Evolutionary conservation across 2,888 invertebrate genomes (phyloP).

Genomic region (Drosophila mimica): DNA sequence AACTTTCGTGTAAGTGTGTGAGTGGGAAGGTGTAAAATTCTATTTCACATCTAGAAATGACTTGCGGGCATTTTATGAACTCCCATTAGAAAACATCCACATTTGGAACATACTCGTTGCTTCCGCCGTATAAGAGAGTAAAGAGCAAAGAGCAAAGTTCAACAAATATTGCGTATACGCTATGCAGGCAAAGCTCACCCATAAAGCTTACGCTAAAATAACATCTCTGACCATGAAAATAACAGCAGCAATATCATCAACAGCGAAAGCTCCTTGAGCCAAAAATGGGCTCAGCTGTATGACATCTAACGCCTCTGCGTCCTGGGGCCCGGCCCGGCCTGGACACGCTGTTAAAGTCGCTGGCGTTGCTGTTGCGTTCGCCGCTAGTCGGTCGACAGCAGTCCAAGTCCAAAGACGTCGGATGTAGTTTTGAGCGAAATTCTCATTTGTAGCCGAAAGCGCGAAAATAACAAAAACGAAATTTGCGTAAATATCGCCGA

Average conservation of each 20-base stretch:
- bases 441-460: slow-evolving; percentile 38
- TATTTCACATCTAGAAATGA: background rate
- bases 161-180: slow-evolving; percentile 58
- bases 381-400: slow-evolving; percentile 67
- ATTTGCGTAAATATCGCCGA: slow-evolving; percentile 2
- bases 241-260: slow-evolving; percentile 3
- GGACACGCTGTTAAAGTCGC: slow-evolving; percentile 18
- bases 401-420: slow-evolving; percentile 71
- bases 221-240: slow-evolving; percentile 6
- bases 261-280: slow-evolving; percentile 34
- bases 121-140: slow-evolving; percentile 25
- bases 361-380: slow-evolving; percentile 28
- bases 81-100: slow-evolving; percentile 4
- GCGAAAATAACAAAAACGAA: slow-evolving; percentile 23
- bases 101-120: slow-evolving; percentile 2
- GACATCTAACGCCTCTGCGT: slow-evolving; percentile 47
- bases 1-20: background rate
- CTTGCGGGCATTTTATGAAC: slow-evolving; percentile 3
- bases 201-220: slow-evolving; percentile 35
- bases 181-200: slow-evolving; percentile 37
- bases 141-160: slow-evolving; percentile 32
- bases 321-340: slow-evolving; percentile 27
- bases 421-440: slow-evolving; percentile 35
- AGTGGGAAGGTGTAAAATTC: background rate
- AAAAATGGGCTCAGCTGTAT: slow-evolving; percentile 44